Evolutionary conservation across 2,113 vertebrate species (phyloP), one percentile per base, ranked within the genome.

Genomic region (Telmatochromis sp.): DNA sequence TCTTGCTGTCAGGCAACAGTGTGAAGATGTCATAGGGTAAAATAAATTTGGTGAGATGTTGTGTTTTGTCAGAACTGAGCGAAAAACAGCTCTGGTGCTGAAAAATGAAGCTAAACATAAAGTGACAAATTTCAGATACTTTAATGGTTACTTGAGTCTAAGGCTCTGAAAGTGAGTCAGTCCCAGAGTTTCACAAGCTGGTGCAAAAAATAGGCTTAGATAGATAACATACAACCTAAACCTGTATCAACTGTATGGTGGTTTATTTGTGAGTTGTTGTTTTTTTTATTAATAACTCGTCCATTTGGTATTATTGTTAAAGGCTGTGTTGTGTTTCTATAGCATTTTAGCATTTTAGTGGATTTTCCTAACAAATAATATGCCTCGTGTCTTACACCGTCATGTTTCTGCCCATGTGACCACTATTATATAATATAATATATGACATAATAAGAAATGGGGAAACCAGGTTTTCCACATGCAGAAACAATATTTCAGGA

Each of bases 301-400:
- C 13, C 37, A 45, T 26, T 26, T 26, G 21, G 37, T 10, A 7
- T 73, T 26, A 10, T 15, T 73, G 37, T 14, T 42, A 70, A 70
- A 70, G 12, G 5, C n/a, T 42, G 15, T 63, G 28, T 63, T 68
- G 63, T 68, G 63, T 68, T 68, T 68, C 0, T 68, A 14, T 21
- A 68, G 63, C 7, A 68, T 40, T 58, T 31, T 58, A 31, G 14
- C 14, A 31, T 58, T 68, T 68, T 68, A 68, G 33, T 40, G 13
- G n/a, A 70, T 70, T 14, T 70, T 42, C 65, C 37, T 42, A 42
- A 26, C 37, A 42, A 42, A 70, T 42, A 70, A 23, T 70, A 15
- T 70, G 3, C 5, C n/a, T 70, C 5, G n/a, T 42, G 1, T 26
- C n/a, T 26, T 15, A 0, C 1, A 15, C 2, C 13, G 0, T 9